Conservation (phyloP, 2,113 vertebrate genomes). For the Spheniscus mendiculus region DNA sequence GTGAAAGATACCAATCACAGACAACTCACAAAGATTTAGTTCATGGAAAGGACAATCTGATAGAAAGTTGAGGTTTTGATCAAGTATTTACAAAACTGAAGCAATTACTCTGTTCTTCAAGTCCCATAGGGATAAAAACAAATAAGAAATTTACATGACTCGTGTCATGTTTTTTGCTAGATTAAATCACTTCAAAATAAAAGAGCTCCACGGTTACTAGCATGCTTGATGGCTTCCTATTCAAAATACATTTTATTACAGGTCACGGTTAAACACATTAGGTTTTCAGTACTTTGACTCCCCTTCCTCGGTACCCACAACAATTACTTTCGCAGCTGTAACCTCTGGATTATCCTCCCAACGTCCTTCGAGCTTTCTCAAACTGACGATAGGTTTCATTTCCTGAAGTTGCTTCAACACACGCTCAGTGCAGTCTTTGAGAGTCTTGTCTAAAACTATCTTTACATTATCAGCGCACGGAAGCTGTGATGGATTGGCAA, state of each 20-base stretch:
- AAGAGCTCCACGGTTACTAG: constrained; percentile 87
- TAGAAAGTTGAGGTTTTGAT: constrained; percentile 81
- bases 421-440: constrained; percentile 79
- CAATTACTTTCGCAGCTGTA: constrained; percentile 72
- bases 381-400: constrained; percentile 87
- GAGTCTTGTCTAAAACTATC: constrained; percentile 84
- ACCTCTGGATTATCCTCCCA: constrained; percentile 65
- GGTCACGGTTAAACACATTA: constrained; percentile 52
- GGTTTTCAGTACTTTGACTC: constrained; percentile 83
- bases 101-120: constrained; percentile 80
- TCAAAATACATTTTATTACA: constrained; percentile 71
- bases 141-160: constrained; percentile 82
- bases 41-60: constrained; percentile 77
- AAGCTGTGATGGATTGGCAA: constrained; percentile 86
- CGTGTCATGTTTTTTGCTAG: constrained; percentile 86
- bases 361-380: constrained; percentile 79
- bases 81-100: constrained; percentile 82
- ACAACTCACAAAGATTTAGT: constrained; percentile 88
- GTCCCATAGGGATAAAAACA: constrained; percentile 91
- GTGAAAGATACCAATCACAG: constrained; percentile 86
- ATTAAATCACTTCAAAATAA: constrained; percentile 83
- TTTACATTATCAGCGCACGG: constrained; percentile 84
- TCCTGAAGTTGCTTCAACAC: constrained; percentile 93
- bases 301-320: constrained; percentile 55
- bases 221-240: constrained; percentile 89